Evolutionary conservation across 2,888 invertebrate genomes (phyloP).

Genomic region (Scaptomyza reducta): DNA sequence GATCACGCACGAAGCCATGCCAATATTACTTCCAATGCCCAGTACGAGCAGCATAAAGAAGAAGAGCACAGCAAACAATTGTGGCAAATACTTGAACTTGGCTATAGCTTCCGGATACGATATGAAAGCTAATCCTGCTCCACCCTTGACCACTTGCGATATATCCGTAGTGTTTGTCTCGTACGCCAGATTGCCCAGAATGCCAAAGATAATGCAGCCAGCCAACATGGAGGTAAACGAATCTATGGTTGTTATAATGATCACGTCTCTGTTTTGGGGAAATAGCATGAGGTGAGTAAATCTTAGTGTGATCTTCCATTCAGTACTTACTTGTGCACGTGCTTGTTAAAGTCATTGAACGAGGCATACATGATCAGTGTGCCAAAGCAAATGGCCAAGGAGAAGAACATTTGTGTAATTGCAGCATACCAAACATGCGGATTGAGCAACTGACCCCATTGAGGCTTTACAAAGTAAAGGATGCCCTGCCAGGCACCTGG

Average conservation of each 20-base stretch:
- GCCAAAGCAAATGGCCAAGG: constrained; percentile 87
- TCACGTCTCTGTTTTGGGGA: constrained; percentile 87
- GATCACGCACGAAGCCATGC: constrained; percentile 84
- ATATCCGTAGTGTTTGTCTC: constrained; percentile 87
- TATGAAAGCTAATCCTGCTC: constrained; percentile 92
- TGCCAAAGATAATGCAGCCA: constrained; percentile 93
- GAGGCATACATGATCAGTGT: constrained; percentile 87
- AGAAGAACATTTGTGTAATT: constrained; percentile 88
- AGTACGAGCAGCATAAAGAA: constrained; percentile 86
- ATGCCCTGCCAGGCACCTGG: constrained; percentile 87
- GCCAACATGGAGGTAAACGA: constrained; percentile 92
- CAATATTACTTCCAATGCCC: constrained; percentile 85
- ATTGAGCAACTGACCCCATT: constrained; percentile 85
- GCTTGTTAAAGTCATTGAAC: constrained; percentile 87
- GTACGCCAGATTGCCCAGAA: constrained; percentile 91
- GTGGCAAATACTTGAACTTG: constrained; percentile 85
- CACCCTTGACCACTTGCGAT: constrained; percentile 88
- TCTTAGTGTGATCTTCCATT: too few species aligned
- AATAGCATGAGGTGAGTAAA: neutral
- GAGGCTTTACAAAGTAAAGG: constrained; percentile 87
- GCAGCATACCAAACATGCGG: constrained; percentile 87
- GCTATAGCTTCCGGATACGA: constrained; percentile 88
- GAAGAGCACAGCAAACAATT: constrained; percentile 86
- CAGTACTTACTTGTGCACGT: constrained; percentile 85
- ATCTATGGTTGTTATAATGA: constrained; percentile 92